Evolutionary conservation across 92 coral and sea anemone species (phyloP), one percentile per base, ranked within the genome.

Genomic region (Epizoanthus scotinus): DNA sequence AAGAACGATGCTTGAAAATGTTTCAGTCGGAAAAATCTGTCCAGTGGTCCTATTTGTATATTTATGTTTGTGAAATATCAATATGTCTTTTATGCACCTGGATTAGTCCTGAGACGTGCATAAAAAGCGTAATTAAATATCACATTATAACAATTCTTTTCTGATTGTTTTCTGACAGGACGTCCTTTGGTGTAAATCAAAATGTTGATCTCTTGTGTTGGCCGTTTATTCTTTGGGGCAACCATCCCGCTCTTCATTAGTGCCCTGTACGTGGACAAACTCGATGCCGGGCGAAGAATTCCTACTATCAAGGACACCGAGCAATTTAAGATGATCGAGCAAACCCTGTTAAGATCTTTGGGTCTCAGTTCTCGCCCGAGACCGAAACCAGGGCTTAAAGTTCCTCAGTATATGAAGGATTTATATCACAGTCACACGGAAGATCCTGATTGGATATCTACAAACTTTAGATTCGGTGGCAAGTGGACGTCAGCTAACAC

Each of bases 401-500:
- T 96, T n/a, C 99, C 99, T 8, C 90, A 86, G 71, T 90, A 91
- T 54, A 91, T 96, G 88, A 47, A 49, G 69, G 99, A 96, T 61
- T 81, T 96, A 81, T 96, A 93, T 60, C 64, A 96, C 67, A 93
- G 91, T 56, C 91, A 91, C 70, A 67, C 71, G 77, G 85, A 82
- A 12, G 91, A 96, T 78, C 94, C 93, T 5, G 95, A 96, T 26
- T 96, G 93, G 90, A 82, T 87, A 25, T 90, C 98, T 9, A 96
- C 98, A 62, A 91, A 94, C 79, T 89, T 96, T 34, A 91, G 89
- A 60, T 87, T 91, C 77, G 73, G 82, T 58, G 90, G 90, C 80
- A 84, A 84, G 70, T 90, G 96, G 95, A 93, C 94, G 59, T 83
- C 87, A 26, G 99, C 93, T 40, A 93, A 91, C 87, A 96, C 98